These are phyloP conservation scores for Escarpia spicata DNA, from an alignment of 2,888 invertebrate species.

Conservation along the genomic window DNA sequence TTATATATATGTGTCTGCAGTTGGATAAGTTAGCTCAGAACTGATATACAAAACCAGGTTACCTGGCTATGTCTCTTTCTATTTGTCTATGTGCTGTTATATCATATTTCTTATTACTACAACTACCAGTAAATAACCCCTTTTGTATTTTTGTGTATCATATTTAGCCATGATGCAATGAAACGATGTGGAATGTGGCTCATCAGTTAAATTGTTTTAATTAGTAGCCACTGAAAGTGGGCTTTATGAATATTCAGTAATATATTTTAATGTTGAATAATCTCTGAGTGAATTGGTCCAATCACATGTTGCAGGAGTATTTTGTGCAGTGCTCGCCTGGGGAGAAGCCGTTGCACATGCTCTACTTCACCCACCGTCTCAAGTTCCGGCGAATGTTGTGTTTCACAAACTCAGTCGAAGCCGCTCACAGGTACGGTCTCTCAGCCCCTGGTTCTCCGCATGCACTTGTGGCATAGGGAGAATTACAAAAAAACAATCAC, in stretches of 20 bases:
- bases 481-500: neutral
- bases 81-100: no score
- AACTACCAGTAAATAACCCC: no score
- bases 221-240: no score
- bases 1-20: no score
- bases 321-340: constrained; percentile 58
- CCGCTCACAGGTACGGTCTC: constrained; percentile 74
- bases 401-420: constrained; percentile 86
- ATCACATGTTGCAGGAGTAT: constrained; percentile 55
- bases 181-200: no score
- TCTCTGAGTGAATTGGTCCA: neutral
- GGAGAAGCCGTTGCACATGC: constrained; percentile 83
- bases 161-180: no score
- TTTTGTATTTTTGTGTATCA: no score
- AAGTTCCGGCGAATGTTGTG: constrained; percentile 84
- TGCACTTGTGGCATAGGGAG: neutral
- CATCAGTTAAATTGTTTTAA: no score
- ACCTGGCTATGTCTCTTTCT: no score
- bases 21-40: no score
- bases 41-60: neutral
- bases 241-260: no score
- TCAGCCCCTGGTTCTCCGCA: neutral
- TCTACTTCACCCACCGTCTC: constrained; percentile 71
- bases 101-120: no score
- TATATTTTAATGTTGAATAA: neutral